A percentile compares a stretch with the other conserved stretches of the same genome.
These are phyloP conservation scores for Tenthredo mesomela DNA, from an alignment of 2,888 invertebrate species.

Conservation along the genomic window DNA sequence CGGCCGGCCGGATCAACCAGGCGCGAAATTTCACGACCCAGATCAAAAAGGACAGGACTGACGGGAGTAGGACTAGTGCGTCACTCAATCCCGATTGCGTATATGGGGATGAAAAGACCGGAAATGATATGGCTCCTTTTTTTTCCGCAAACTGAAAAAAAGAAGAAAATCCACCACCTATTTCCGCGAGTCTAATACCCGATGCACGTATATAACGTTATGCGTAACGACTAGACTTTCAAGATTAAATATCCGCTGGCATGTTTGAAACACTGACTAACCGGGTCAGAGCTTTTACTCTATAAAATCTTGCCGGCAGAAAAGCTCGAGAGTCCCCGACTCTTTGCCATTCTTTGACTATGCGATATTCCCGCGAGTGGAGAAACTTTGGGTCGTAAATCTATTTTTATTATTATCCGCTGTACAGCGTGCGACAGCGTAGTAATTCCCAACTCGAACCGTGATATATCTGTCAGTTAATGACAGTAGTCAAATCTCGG, in stretches of 20 bases:
- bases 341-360: background rate
- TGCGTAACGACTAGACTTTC: background rate
- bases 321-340: constrained; percentile 12
- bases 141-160: background rate
- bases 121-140: background rate
- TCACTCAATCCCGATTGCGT: constrained; percentile 8
- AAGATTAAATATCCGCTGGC: background rate
- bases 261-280: background rate
- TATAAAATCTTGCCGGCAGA: background rate
- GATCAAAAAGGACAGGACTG: constrained; percentile 25
- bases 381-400: constrained; percentile 1
- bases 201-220: background rate
- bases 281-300: constrained; percentile 16
- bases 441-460: no score
- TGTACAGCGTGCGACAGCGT: no score
- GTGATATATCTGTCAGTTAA: no score
- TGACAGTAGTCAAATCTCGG: no score
- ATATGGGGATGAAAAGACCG: constrained; percentile 10
- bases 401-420: background rate
- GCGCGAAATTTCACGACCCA: constrained; percentile 27
- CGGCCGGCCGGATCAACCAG: constrained; percentile 26
- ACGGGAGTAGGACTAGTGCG: background rate
- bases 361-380: background rate
- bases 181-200: background rate
- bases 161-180: background rate